Percentiles rank a stretch among this genome's conserved stretches.
Evolutionary conservation across 2,797 vertebrate species (phyloP).

Genomic region (Crypturellus tataupa): DNA sequence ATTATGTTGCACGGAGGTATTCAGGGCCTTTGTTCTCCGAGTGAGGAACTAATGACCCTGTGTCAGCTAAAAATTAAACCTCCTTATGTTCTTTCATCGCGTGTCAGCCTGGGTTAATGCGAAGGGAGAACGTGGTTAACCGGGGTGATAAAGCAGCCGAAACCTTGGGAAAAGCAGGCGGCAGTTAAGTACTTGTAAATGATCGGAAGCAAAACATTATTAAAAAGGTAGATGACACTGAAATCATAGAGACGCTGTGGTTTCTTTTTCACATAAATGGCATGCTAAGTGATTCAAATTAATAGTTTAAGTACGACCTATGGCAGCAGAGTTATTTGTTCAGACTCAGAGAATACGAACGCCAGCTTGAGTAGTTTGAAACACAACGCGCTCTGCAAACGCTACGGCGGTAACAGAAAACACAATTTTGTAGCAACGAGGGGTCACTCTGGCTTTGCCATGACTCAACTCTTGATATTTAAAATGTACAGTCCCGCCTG

Average conservation of each 20-base stretch:
- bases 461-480: slow-evolving; percentile 63
- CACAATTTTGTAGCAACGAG: slow-evolving; percentile 45
- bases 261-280: slow-evolving; percentile 15
- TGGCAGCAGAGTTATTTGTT: slow-evolving; percentile 55
- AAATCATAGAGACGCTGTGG: background rate
- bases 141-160: slow-evolving; percentile 74
- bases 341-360: slow-evolving; percentile 28
- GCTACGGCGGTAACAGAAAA: slow-evolving; percentile 59
- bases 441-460: slow-evolving; percentile 32
- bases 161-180: slow-evolving; percentile 53
- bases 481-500: slow-evolving; percentile 32
- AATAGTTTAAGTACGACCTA: slow-evolving; percentile 64
- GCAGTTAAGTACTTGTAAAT: slow-evolving; percentile 32
- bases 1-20: slow-evolving; percentile 84
- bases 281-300: slow-evolving; percentile 57
- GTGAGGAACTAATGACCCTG: slow-evolving; percentile 84
- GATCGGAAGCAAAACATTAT: slow-evolving; percentile 46
- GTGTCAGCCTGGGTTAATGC: slow-evolving; percentile 77
- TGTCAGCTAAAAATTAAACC: slow-evolving; percentile 83
- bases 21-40: slow-evolving; percentile 80
- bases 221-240: background rate
- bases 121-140: slow-evolving; percentile 74
- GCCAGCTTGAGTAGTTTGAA: slow-evolving; percentile 59
- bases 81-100: slow-evolving; percentile 77
- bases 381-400: slow-evolving; percentile 63